A percentile compares a stretch with the other conserved stretches of the same genome.
Evolutionary conservation across 2,888 invertebrate species (phyloP).

Genomic region (Acrobasis suavella): DNA sequence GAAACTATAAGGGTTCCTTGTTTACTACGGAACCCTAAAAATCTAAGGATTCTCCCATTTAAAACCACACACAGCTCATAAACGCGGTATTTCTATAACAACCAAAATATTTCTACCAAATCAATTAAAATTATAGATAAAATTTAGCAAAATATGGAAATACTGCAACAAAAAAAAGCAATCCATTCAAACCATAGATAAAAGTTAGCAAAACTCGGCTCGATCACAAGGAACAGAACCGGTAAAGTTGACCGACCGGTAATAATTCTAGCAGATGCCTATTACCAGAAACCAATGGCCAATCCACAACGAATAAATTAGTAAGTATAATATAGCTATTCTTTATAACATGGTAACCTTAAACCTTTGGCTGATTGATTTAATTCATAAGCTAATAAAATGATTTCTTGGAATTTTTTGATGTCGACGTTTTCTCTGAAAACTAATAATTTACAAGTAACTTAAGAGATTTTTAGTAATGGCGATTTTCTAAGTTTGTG

Average conservation of each 20-base stretch:
- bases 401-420: not conserved
- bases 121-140: not conserved
- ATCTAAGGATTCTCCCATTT: no score
- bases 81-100: not conserved
- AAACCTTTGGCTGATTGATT: not conserved
- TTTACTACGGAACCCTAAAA: no score
- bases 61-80: no score
- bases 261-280: constrained; percentile 9
- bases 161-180: not conserved
- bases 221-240: constrained; percentile 8
- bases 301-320: not conserved
- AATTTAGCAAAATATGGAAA: not conserved
- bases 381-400: not conserved
- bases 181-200: no score
- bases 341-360: constrained; percentile 1
- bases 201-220: not conserved
- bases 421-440: no score
- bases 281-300: not conserved
- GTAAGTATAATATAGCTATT: not conserved
- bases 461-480: no score
- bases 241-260: constrained; percentile 15
- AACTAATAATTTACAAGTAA: no score
- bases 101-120: not conserved
- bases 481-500: no score
- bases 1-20: no score